phyloP scores from a whole-genome alignment of 2,888 invertebrate genomes.

The Drosophila meridionalis region DNA sequence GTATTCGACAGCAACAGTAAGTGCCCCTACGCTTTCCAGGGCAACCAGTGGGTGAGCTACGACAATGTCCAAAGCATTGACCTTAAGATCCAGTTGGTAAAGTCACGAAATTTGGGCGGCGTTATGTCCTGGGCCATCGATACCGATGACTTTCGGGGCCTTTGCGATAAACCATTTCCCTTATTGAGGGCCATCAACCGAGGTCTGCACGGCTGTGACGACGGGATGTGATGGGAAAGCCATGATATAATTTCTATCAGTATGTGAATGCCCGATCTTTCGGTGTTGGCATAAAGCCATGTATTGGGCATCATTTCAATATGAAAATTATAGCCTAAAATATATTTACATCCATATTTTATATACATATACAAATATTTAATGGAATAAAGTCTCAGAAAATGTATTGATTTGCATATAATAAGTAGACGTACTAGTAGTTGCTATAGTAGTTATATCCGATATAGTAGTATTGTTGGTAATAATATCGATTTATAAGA shows the following conservation, averaged over 20 bases:
- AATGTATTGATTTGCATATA: background rate
- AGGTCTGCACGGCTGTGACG: background rate
- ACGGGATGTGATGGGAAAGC: background rate
- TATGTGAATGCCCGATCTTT: too few species aligned
- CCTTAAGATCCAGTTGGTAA: background rate
- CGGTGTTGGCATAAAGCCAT: too few species aligned
- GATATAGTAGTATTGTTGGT: too few species aligned
- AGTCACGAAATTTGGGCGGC: background rate
- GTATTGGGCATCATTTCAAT: too few species aligned
- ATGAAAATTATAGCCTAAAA: background rate
- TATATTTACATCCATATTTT: background rate
- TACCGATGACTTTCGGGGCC: background rate
- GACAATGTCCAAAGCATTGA: background rate
- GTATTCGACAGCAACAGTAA: background rate
- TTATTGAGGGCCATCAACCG: background rate
- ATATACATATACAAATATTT: background rate
- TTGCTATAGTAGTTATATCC: too few species aligned
- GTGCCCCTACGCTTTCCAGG: background rate
- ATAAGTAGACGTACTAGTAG: too few species aligned
- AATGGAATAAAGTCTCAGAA: background rate
- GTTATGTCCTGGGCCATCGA: background rate
- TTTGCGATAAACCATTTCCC: background rate
- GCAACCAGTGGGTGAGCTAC: constrained; percentile 2
- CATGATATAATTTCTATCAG: too few species aligned
- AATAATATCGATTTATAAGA: too few species aligned